Conservation (phyloP, 2,797 vertebrate species). For the Anabacerthia variegaticeps region DNA sequence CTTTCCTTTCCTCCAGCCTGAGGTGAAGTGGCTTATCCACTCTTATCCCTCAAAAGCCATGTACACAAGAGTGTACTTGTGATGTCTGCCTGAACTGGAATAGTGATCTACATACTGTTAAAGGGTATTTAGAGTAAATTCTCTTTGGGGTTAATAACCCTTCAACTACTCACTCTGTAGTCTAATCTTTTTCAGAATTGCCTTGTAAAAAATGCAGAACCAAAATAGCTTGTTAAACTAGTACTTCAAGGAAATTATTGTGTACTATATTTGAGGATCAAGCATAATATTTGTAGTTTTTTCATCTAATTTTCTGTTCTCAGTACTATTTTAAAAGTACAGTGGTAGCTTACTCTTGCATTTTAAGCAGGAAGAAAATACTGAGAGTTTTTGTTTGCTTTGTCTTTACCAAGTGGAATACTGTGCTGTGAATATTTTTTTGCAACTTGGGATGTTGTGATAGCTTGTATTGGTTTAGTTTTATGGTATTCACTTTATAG, state of each 20-base stretch:
- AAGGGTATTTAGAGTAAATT: conserved; percentile 61
- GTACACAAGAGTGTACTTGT: conserved; percentile 59
- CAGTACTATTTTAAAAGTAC: not conserved
- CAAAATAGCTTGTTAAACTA: conserved; percentile 48
- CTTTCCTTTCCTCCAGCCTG: conserved; percentile 52
- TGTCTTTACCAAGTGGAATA: not conserved
- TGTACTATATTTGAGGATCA: not conserved
- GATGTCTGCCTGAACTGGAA: conserved; percentile 61
- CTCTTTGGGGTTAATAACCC: conserved; percentile 59
- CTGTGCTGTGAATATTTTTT: not conserved
- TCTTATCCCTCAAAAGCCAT: conserved; percentile 62
- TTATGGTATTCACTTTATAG: not conserved
- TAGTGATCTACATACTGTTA: conserved; percentile 60
- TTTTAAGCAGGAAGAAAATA: not conserved
- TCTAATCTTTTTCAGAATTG: conserved; percentile 58
- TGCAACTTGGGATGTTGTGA: not conserved
- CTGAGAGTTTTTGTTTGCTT: not conserved
- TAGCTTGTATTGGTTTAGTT: not conserved
- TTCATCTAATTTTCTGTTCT: not conserved
- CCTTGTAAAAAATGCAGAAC: conserved; percentile 34
- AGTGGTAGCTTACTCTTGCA: not conserved
- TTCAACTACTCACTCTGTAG: conserved; percentile 47
- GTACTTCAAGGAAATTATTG: conserved; percentile 26
- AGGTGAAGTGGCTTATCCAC: conserved; percentile 58
- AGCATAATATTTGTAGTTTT: not conserved